Conservation (phyloP, 30 jellyfish, hydroid and myxozoan genomes). For the Aurelia coerulea region DNA sequence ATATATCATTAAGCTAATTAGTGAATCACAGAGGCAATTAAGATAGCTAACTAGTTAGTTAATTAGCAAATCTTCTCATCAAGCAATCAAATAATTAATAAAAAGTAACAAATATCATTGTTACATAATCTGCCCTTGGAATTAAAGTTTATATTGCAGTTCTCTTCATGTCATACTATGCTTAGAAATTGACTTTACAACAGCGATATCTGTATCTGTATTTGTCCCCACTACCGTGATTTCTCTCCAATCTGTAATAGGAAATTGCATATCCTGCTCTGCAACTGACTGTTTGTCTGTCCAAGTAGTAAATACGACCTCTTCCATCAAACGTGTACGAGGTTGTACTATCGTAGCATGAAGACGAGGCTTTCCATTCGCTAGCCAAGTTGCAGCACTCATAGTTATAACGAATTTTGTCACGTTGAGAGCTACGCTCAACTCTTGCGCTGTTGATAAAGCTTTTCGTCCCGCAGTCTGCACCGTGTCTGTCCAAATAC, state of each 20-base stretch:
- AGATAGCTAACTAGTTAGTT: too few species aligned
- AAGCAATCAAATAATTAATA: too few species aligned
- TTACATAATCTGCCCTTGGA: too few species aligned
- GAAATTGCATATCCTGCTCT: conserved; percentile 34
- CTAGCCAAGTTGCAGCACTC: conserved; percentile 23
- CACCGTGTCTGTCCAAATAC: conserved; percentile 46
- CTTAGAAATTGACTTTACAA: conserved; percentile 17
- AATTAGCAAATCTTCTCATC: too few species aligned
- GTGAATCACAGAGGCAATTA: too few species aligned
- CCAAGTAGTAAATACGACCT: conserved; percentile 44
- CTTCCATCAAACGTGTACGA: conserved; percentile 37
- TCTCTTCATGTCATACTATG: too few species aligned
- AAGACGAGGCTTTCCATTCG: conserved; percentile 4
- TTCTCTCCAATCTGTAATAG: conserved; percentile 22
- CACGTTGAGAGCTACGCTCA: conserved; percentile 6
- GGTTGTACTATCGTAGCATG: conserved; percentile 18
- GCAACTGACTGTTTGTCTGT: conserved; percentile 45
- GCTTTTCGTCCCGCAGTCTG: conserved; percentile 17
- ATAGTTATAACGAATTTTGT: conserved; percentile 33
- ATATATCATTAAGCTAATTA: too few species aligned
- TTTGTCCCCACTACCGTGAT: neutral
- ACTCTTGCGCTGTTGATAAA: conserved; percentile 28
- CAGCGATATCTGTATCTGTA: conserved; percentile 43
- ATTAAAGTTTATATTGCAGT: too few species aligned
- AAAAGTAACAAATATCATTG: too few species aligned